Conservation (phyloP, 1,140 invertebrate species). For the silkworm (Bombyx mori) region DNA sequence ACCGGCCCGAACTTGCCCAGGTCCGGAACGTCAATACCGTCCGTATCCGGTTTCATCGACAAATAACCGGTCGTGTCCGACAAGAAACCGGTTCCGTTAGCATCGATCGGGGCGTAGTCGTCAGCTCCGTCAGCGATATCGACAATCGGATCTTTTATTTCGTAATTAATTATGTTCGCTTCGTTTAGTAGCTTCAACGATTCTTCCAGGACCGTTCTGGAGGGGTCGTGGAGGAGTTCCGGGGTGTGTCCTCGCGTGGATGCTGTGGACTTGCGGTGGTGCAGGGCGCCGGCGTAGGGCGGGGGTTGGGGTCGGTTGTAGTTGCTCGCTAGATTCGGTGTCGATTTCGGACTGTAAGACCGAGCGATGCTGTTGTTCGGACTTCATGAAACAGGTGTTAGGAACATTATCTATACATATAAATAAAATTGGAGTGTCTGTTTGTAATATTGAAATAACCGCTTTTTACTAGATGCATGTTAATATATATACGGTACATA, state of each 20-base stretch:
- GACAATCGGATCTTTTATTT: conserved; percentile 45
- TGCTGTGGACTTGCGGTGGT: conserved; percentile 34
- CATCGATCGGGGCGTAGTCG: conserved; percentile 51
- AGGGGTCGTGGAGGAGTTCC: conserved; percentile 28
- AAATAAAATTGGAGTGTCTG: not conserved
- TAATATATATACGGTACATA: too few species aligned
- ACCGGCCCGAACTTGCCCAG: conserved; percentile 41
- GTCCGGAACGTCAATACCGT: conserved; percentile 49
- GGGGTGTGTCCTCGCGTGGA: conserved; percentile 38
- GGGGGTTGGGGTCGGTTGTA: conserved; percentile 67
- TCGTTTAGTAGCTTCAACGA: conserved; percentile 63
- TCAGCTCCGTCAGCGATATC: conserved; percentile 44
- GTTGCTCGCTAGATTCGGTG: conserved; percentile 49
- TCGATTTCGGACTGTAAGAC: conserved; percentile 58
- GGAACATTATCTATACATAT: not conserved
- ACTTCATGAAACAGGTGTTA: conserved; percentile 30
- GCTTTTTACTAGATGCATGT: too few species aligned
- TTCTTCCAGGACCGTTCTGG: conserved; percentile 53
- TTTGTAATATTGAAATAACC: too few species aligned
- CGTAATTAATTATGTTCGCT: conserved; percentile 46
- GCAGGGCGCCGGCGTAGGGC: conserved; percentile 51
- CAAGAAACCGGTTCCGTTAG: conserved; percentile 36
- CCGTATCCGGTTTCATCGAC: conserved; percentile 33
- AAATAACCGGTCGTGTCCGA: conserved; percentile 32
- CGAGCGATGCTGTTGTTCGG: conserved; percentile 59